Conservation (phyloP, 2,113 vertebrate genomes). For the Phocoena sinus region DNA sequence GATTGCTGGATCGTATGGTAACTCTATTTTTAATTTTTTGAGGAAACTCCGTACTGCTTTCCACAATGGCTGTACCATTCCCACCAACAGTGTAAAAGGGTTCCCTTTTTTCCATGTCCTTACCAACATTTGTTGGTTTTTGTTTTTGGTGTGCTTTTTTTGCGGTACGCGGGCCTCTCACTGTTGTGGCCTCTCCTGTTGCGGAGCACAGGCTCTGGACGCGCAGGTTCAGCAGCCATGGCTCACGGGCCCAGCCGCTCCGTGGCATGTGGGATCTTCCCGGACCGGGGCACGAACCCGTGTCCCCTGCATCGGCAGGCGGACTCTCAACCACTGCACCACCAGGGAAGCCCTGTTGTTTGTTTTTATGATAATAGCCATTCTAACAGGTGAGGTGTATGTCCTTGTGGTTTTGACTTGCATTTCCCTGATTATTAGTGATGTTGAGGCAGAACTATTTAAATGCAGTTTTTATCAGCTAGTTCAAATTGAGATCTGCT, state of each 20-base stretch:
- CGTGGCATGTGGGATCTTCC: no score
- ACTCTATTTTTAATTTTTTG: background rate
- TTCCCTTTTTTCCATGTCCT: background rate
- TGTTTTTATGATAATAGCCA: background rate
- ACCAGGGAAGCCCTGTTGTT: no score
- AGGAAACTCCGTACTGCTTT: background rate
- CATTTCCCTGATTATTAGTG: background rate
- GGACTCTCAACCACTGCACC: no score
- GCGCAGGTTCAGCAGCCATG: no score
- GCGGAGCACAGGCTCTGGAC: no score
- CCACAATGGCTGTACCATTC: background rate
- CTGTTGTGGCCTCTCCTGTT: no score
- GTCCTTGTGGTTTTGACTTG: background rate
- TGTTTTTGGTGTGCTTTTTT: no score
- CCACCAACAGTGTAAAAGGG: background rate
- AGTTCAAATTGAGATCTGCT: background rate
- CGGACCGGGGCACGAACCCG: no score
- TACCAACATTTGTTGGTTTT: background rate
- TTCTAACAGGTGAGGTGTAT: background rate
- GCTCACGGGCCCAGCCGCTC: no score
- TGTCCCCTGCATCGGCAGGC: no score
- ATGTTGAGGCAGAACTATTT: background rate
- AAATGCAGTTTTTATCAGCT: background rate
- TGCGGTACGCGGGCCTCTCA: no score
- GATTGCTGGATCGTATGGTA: background rate